Conservation (phyloP, 1,140 invertebrate species). For the Cherax quadricarinatus region DNA sequence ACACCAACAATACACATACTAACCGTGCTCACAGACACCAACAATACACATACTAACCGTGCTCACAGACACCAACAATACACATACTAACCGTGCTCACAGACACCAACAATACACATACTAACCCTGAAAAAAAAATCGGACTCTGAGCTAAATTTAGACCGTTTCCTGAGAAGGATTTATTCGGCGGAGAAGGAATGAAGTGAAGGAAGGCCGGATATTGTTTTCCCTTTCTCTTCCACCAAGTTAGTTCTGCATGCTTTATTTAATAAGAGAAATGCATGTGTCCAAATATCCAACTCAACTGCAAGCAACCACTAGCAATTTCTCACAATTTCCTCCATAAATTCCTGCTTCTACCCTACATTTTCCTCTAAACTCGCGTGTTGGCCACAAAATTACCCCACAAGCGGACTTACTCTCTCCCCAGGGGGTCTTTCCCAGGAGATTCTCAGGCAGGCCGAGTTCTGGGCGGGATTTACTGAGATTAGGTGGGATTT, state of each 20-base stretch:
- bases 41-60: no score
- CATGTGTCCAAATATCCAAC: background rate
- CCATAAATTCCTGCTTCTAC: conserved; percentile 4
- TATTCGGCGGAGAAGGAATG: no score
- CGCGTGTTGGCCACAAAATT: conserved; percentile 57
- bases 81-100: no score
- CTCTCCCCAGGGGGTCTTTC: conserved; percentile 50
- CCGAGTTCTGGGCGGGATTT: conserved; percentile 39
- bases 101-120: background rate
- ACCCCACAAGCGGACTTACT: conserved; percentile 47
- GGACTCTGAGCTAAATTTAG: no score
- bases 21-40: no score
- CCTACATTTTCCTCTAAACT: conserved; percentile 25
- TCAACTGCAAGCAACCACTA: background rate
- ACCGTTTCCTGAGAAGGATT: no score
- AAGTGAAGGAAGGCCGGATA: no score
- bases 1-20: no score
- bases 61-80: no score
- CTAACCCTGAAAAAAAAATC: no score
- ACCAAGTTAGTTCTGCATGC: background rate
- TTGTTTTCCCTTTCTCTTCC: no score
- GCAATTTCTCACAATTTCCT: conserved; percentile 24
- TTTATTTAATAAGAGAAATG: background rate
- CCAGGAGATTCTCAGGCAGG: conserved; percentile 61
- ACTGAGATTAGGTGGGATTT: conserved; percentile 51